phyloP scores from a whole-genome alignment of 2,113 vertebrate genomes.

The Python bivittatus region DNA sequence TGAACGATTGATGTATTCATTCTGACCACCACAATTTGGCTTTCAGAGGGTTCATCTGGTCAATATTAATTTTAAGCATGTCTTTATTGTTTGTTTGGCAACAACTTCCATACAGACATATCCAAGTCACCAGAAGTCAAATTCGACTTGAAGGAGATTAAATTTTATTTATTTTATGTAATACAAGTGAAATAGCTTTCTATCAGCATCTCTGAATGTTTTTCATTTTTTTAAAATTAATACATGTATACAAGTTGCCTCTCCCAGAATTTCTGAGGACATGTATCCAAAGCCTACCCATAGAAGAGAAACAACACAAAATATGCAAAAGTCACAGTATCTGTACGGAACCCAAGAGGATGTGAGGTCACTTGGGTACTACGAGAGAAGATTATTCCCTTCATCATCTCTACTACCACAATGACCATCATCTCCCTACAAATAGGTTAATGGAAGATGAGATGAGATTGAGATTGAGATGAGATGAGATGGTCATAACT shows the following conservation, averaged over 20 bases:
- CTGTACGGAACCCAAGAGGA: background rate
- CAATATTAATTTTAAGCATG: conserved; percentile 25
- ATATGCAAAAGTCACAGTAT: background rate
- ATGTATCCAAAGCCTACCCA: background rate
- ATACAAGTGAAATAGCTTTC: too few species aligned
- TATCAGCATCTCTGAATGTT: too few species aligned
- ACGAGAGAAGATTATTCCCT: background rate
- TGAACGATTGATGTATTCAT: conserved; percentile 65
- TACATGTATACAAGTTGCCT: background rate
- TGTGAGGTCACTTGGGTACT: background rate
- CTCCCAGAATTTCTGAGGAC: background rate
- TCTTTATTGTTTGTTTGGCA: too few species aligned
- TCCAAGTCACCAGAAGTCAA: too few species aligned
- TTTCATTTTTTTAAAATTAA: too few species aligned
- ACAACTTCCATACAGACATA: too few species aligned
- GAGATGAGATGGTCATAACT: background rate
- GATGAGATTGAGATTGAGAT: background rate
- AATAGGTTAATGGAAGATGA: background rate
- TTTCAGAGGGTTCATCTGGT: conserved; percentile 8
- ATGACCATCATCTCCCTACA: background rate
- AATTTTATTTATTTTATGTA: background rate
- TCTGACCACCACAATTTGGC: conserved; percentile 58
- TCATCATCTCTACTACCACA: background rate
- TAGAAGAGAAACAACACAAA: background rate
- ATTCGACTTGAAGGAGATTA: too few species aligned